Evolutionary conservation across 2,797 vertebrate genomes (phyloP), one percentile per base, ranked within the genome.

Genomic region (Aythya fuligula): DNA sequence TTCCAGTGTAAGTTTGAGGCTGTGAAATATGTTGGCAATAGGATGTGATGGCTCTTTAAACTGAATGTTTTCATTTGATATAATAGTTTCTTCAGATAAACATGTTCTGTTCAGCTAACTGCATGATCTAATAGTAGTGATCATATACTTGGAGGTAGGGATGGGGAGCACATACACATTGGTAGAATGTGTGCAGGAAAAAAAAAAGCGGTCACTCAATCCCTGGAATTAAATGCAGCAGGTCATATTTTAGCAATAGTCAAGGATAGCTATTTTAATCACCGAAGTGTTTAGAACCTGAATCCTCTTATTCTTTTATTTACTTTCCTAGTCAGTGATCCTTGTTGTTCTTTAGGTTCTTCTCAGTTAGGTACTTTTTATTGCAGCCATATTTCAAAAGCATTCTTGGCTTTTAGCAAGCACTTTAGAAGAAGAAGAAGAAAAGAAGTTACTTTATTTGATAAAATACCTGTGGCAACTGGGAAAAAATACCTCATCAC

Each of bases 151-250:
- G 62, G 38, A 65, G 62, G 39, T 11, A 21, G 39, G 19, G 28
- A 32, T 32, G 41, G 28, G 62, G 28, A 30, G 9, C 5, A 41
- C 13, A 19, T 28, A 15, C 1, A 2, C 15, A 13, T 69, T 73
- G 6, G 2, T 8, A 10, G 6, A 20, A 71, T 66, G 3, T 3
- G 2, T 80, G 7, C 5, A 41, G 8, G 3, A 73, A 38, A 61
- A 25, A 36, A 47, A 47, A 47, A 47, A 47, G 2, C 18, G 1
- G 1, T 27, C 34, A 32, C 25, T 76, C 13, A 45, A 3, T 8
- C 3, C 4, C 21, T 61, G 56, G 21, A 79, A 76, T 76, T 85
- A 79, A 66, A 85, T 81, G 39, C 4, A 24, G 13, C 54, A 78
- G 1, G 1, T 18, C 56, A 7, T 45, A 3, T 78, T 75, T 85